Conservation (phyloP, 2,797 vertebrate genomes). For the Denticeps clupeoides region DNA sequence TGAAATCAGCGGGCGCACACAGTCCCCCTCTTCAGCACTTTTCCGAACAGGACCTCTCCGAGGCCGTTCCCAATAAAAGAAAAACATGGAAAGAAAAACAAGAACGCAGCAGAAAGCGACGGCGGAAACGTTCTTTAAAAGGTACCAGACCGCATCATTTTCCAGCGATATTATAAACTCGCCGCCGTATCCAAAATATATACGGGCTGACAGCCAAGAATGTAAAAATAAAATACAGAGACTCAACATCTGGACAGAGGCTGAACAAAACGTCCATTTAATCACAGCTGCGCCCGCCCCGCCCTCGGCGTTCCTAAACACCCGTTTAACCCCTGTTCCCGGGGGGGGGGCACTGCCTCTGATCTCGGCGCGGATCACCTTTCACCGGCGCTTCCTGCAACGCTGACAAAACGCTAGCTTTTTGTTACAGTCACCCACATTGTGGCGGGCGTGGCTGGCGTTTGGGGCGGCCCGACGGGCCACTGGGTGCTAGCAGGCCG, state of each 20-base stretch:
- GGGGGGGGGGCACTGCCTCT: constrained; percentile 22
- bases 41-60: constrained; percentile 64
- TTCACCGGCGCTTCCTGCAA: constrained; percentile 29
- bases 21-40: constrained; percentile 59
- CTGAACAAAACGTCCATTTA: constrained; percentile 97
- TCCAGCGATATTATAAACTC: constrained; percentile 99
- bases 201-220: constrained; percentile 89
- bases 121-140: constrained; percentile 99
- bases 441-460: too few relatives aligned
- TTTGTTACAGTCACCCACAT: constrained; percentile 36
- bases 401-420: constrained; percentile 31
- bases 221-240: constrained; percentile 88
- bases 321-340: constrained; percentile 67
- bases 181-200: constrained; percentile 98
- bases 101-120: constrained; percentile 88
- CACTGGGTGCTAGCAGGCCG: too few relatives aligned
- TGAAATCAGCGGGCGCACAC: constrained; percentile 40
- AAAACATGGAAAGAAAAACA: constrained; percentile 99
- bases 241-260: constrained; percentile 98
- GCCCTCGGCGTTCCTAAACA: constrained; percentile 10
- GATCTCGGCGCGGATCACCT: constrained; percentile 26
- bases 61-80: constrained; percentile 82
- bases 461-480: too few relatives aligned
- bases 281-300: constrained; percentile 75
- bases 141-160: constrained; percentile 99